phyloP scores from a whole-genome alignment of 2,113 vertebrate genomes.

The Cyanoderma ruficeps region DNA sequence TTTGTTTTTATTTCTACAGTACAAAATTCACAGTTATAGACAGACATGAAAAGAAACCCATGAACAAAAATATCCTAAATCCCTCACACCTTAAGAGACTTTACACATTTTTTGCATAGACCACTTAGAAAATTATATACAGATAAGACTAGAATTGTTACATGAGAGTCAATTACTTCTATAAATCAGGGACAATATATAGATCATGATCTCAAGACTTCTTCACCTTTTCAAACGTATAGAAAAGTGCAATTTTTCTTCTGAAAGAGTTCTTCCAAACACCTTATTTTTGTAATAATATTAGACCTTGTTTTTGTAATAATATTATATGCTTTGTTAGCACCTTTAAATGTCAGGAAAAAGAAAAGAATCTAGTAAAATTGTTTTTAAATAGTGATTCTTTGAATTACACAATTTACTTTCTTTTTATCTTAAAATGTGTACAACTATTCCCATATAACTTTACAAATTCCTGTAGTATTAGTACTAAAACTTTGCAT shows the following conservation, averaged over 20 bases:
- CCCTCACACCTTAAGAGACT: fast-evolving
- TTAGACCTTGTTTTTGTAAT: neutral
- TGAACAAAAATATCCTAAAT: fast-evolving
- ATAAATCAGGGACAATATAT: neutral
- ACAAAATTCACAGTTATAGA: neutral
- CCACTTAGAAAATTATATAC: neutral
- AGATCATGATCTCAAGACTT: neutral
- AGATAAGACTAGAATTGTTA: neutral
- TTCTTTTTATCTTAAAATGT: neutral
- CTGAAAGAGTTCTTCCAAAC: neutral
- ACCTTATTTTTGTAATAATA: neutral
- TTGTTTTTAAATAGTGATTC: neutral
- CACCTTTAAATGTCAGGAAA: neutral
- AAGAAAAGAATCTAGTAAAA: neutral
- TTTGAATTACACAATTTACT: neutral
- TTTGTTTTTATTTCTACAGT: neutral
- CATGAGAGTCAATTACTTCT: neutral
- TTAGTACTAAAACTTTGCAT: neutral
- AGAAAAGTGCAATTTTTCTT: neutral
- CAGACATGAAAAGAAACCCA: fast-evolving
- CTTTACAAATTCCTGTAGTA: neutral
- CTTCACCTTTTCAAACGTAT: neutral
- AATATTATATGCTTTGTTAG: fast-evolving
- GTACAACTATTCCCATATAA: neutral
- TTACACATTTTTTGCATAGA: neutral